phyloP scores from a whole-genome alignment of 1,140 invertebrate genomes.

The Neocloeon triangulifer region DNA sequence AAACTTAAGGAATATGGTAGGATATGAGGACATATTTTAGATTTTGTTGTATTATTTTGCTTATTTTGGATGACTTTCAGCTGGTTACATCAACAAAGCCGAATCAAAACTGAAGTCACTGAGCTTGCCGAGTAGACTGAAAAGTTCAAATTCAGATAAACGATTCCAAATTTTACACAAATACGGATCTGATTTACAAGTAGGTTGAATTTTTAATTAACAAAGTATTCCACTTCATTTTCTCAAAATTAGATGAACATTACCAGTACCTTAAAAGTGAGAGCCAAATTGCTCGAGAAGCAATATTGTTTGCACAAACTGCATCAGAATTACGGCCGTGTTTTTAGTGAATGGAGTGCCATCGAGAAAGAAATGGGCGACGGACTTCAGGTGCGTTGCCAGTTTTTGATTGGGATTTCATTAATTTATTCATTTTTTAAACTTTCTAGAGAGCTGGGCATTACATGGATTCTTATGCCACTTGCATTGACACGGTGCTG shows the following conservation, averaged over 20 bases:
- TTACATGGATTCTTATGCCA: constrained; percentile 53
- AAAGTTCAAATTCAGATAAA: constrained; percentile 45
- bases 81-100: constrained; percentile 39
- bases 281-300: constrained; percentile 47
- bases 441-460: constrained; percentile 31
- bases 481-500: constrained; percentile 45
- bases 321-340: constrained; percentile 55
- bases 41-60: constrained; percentile 7
- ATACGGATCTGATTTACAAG: constrained; percentile 49
- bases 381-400: constrained; percentile 37
- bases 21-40: constrained; percentile 1
- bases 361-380: constrained; percentile 67
- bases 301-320: constrained; percentile 59
- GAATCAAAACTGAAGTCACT: constrained; percentile 55
- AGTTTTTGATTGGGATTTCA: too few species aligned
- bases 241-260: not conserved
- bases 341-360: constrained; percentile 70
- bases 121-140: constrained; percentile 46
- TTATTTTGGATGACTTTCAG: too few species aligned
- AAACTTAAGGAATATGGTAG: constrained; percentile 46
- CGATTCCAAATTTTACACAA: constrained; percentile 52
- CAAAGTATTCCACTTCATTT: too few species aligned
- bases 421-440: constrained; percentile 6
- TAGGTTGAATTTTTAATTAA: too few species aligned
- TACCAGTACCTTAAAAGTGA: constrained; percentile 16